These are phyloP conservation scores for Dreissena rostriformis DNA, from an alignment of 1,140 invertebrate genomes.

Conservation along the genomic window DNA sequence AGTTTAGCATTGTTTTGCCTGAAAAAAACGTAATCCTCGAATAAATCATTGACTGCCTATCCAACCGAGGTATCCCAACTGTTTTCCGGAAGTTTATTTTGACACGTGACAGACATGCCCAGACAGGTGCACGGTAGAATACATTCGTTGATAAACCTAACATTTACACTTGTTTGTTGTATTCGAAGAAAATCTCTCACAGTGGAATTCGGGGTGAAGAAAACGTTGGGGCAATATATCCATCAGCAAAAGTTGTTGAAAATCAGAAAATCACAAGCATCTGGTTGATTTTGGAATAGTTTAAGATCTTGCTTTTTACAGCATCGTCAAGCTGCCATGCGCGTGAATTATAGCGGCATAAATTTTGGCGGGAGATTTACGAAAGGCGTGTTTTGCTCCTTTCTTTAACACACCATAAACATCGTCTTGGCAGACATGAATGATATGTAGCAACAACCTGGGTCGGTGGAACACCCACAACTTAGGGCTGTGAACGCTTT, in stretches of 20 bases:
- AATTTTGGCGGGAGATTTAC: constrained; percentile 27
- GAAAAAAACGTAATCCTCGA: background rate
- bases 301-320: constrained; percentile 37
- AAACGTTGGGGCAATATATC: constrained; percentile 38
- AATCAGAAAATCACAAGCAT: constrained; percentile 50
- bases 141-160: constrained; percentile 33
- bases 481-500: background rate
- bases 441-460: constrained; percentile 20
- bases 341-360: constrained; percentile 34
- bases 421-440: constrained; percentile 42
- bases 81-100: constrained; percentile 42
- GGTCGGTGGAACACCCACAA: constrained; percentile 25
- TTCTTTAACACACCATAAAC: constrained; percentile 47
- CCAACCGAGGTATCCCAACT: constrained; percentile 21
- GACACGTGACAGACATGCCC: constrained; percentile 51
- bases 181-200: constrained; percentile 42
- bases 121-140: constrained; percentile 46
- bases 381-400: background rate
- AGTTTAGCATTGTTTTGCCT: too few relatives aligned
- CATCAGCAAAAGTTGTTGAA: constrained; percentile 50
- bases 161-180: constrained; percentile 14
- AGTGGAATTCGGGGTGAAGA: constrained; percentile 9
- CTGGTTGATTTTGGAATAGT: constrained; percentile 38
- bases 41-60: background rate
- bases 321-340: constrained; percentile 23